Evolutionary conservation across 2,113 vertebrate species (phyloP).

Genomic region (Zapus hudsonius): DNA sequence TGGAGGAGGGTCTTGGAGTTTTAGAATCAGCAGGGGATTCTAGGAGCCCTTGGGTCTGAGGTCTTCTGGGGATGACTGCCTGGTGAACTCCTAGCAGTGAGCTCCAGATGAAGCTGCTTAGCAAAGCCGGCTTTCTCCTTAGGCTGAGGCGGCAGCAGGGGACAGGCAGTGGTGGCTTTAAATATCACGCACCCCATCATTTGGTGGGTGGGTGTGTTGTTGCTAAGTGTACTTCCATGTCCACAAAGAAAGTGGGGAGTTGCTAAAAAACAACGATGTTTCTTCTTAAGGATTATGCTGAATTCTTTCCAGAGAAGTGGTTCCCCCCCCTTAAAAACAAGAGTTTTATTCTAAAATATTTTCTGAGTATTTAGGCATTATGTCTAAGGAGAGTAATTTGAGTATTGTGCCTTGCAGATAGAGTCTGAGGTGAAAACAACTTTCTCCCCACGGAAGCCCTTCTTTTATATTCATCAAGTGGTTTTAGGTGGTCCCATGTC

Average conservation of each 20-base stretch:
- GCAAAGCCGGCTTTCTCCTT: neutral
- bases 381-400: slow-evolving; percentile 38
- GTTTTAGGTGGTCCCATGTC: neutral
- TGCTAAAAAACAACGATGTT: slow-evolving; percentile 50
- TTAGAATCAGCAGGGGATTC: neutral
- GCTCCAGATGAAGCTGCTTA: neutral
- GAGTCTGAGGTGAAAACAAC: neutral
- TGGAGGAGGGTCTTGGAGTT: neutral
- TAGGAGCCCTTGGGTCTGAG: neutral
- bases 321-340: neutral
- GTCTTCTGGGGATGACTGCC: neutral
- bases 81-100: slow-evolving; percentile 28
- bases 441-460: neutral
- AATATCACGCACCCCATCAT: slow-evolving; percentile 46
- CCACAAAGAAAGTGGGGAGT: slow-evolving; percentile 50
- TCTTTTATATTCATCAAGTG: neutral
- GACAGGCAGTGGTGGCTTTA: slow-evolving; percentile 54
- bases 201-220: slow-evolving; percentile 56
- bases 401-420: neutral
- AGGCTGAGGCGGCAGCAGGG: neutral
- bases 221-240: slow-evolving; percentile 32
- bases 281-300: slow-evolving; percentile 28
- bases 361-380: slow-evolving; percentile 34
- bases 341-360: slow-evolving; percentile 54
- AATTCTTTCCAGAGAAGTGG: slow-evolving; percentile 53